A percentile compares a stretch with the other conserved stretches of the same genome.
phyloP scores from a whole-genome alignment of 2,113 vertebrate genomes.

The Struthidea cinerea region DNA sequence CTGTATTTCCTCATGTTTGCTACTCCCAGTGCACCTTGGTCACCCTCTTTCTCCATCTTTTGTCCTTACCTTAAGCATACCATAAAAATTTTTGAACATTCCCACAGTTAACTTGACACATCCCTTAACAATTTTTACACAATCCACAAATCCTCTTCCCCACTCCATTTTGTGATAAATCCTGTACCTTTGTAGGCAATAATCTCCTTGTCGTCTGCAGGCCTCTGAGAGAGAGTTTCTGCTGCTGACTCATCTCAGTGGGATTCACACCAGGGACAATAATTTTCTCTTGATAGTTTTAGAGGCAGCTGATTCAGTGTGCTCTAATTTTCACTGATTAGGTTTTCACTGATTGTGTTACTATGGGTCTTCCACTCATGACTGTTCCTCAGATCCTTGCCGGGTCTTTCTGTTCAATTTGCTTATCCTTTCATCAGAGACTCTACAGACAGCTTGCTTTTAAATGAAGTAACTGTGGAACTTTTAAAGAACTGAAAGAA shows the following conservation, averaged over 20 bases:
- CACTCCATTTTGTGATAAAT: background rate
- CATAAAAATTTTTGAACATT: background rate
- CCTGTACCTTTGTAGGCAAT: background rate
- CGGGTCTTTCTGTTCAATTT: background rate
- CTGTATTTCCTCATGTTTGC: background rate
- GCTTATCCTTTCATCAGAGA: background rate
- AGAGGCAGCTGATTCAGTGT: background rate
- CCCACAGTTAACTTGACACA: background rate
- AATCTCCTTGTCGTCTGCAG: background rate
- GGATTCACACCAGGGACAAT: background rate
- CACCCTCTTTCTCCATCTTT: background rate
- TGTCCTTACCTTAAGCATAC: background rate
- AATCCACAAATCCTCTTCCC: background rate
- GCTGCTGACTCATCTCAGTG: background rate
- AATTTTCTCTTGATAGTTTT: background rate
- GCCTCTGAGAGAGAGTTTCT: background rate
- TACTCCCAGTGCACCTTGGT: background rate
- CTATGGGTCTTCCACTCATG: background rate
- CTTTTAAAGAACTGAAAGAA: background rate
- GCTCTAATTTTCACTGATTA: conserved; percentile 7
- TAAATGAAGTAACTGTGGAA: background rate
- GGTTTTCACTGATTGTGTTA: background rate
- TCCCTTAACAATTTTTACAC: background rate
- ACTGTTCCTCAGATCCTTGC: background rate
- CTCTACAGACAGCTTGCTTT: background rate